Evolutionary conservation across 2,113 vertebrate species (phyloP), one percentile per base, ranked within the genome.

Genomic region (Xenopus laevis): DNA sequence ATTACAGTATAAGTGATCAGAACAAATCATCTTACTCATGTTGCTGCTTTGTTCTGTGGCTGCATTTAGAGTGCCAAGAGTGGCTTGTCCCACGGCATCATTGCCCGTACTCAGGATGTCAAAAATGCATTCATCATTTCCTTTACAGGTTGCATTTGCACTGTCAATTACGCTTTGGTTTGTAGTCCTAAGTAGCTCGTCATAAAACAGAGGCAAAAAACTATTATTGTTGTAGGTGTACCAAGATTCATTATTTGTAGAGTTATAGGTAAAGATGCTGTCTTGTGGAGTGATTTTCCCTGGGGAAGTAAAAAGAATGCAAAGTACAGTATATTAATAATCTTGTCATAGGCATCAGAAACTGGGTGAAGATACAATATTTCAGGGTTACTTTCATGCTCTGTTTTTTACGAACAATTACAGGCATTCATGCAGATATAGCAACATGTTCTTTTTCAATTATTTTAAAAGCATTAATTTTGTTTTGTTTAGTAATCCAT

Each of bases 191-290:
- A 80, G 72, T 15, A 80, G 52, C 58, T 78, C 61, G 57, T 80
- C 79, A 21, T 80, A 80, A 74, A 80, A 80, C 23, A 23, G 27
- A 13, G 79, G 79, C 21, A 78, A 76, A 80, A 80, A 80, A 23
- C 65, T 78, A 23, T 80, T 80, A 40, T 80, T 74, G 55, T 80
- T 80, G 52, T 74, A 80, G 13, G 79, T 80, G 46, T 73, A 20
- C 79, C 79, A 80, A 33, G 66, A 61, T 59, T 80, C 79, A 17
- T 53, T 71, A 13, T 16, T 8, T 16, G 75, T 53, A 13, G 53
- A 46, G 47, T 80, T 74, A 40, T 80, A 80, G 16, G 52, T 74
- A 62, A 80, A 80, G n/a, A 80, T 23, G 23, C 60, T 80, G 61
- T 30, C 18, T 12, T 40, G 46, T 4, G 23, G 44, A 6, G 66